Conservation (phyloP, 2,797 vertebrate genomes). For the Pantherophis alleghaniensis region DNA sequence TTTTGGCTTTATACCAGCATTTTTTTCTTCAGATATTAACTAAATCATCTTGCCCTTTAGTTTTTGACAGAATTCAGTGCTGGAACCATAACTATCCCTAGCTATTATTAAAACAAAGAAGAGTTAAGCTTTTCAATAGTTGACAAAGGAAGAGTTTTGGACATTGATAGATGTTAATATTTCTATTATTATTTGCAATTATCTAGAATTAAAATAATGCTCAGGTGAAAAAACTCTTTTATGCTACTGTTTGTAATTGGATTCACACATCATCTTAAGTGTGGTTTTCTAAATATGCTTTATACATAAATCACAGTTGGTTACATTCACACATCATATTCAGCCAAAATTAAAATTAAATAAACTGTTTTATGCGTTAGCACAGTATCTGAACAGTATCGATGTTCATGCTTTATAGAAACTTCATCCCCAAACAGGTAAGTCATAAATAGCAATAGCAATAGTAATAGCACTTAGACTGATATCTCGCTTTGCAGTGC, state of each 20-base stretch:
- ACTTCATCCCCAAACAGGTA: not conserved
- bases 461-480: not conserved
- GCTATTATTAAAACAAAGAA: not conserved
- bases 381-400: not conserved
- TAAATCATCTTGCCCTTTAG: not conserved
- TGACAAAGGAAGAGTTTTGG: not conserved
- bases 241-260: not conserved
- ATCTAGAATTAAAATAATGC: not conserved
- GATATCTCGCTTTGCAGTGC: not conserved
- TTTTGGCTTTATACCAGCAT: not conserved
- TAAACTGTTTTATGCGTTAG: not conserved
- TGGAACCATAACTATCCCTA: not conserved
- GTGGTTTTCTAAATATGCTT: not conserved
- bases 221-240: not conserved
- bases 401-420: not conserved
- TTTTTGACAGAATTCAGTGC: not conserved
- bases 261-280: not conserved
- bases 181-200: not conserved
- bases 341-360: not conserved
- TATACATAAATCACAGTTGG: not conserved
- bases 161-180: not conserved
- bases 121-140: not conserved
- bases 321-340: not conserved
- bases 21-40: not conserved
- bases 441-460: not conserved